Evolutionary conservation across 1,140 invertebrate species (phyloP), one percentile per base, ranked within the genome.

Genomic region (Papilio glaucus): DNA sequence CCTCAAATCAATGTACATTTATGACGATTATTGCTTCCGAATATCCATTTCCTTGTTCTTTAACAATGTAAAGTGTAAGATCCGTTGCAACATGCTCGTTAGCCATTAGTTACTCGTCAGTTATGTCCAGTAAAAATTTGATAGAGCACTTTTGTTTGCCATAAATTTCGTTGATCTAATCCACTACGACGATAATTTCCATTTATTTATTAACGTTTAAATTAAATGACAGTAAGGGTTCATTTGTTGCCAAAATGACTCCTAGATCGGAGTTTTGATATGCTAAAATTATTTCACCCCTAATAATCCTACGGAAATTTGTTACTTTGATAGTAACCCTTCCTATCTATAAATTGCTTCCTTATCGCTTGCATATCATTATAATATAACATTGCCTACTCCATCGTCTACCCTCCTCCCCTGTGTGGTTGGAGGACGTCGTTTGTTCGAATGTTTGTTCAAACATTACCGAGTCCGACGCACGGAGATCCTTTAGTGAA

Each of bases 401-500:
- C 26, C 42, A n/a, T 21, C 15, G 8, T 13, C 4, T 18, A 29
- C 65, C 65, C 63, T 49, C 41, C 57, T 29, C 67, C 71, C 74
- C 49, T 67, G 67, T 63, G 69, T 75, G 77, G 77, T 72, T 38
- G 13, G n/a, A 69, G 71, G 68, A 77, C 73, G 75, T 61, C 76
- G 71, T 67, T 68, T 75, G 81, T 49, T 77, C 82, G 81, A 84
- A 84, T 85, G 80, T 86, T 86, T 84, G 74, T 75, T 72, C 78
- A 76, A 71, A 79, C 79, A 82, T 84, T 74, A 79, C 72, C 71
- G 71, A 63, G 63, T 9, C 13, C 13, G 5, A 9, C 18, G 24
- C 39, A 15, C 38, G 13, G 4, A 15, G 15, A 26, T 7, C 15
- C 39, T 26, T 61, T 53, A 38, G 49, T 82, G 81, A 86, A 78